These are phyloP conservation scores for Neogale vison DNA, from an alignment of 2,113 vertebrate species.

Conservation along the genomic window DNA sequence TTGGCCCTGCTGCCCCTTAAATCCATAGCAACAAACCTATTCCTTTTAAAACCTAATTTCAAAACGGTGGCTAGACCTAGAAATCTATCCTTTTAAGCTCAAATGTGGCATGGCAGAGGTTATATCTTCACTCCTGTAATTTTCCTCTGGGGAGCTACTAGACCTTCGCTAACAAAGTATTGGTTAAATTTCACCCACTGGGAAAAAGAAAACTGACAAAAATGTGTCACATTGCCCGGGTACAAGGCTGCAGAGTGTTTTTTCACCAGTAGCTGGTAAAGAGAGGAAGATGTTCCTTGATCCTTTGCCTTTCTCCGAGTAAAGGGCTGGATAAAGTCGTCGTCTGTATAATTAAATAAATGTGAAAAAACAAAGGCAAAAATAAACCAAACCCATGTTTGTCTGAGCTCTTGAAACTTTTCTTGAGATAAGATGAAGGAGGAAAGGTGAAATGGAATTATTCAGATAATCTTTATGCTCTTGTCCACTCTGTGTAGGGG, in stretches of 20 bases:
- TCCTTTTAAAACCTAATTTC: conserved; percentile 74
- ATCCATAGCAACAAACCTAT: conserved; percentile 63
- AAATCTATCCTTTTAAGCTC: conserved; percentile 52
- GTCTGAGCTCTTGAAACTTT: not conserved
- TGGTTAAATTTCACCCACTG: conserved; percentile 70
- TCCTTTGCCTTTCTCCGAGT: not conserved
- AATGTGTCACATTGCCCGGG: conserved; percentile 13
- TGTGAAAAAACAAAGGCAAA: not conserved
- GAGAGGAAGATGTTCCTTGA: not conserved
- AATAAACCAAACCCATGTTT: not conserved
- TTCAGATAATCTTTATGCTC: not conserved
- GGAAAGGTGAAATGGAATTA: not conserved
- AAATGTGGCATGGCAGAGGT: not conserved
- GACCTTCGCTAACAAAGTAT: conserved; percentile 58
- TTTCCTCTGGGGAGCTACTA: conserved; percentile 64
- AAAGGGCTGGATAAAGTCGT: not conserved
- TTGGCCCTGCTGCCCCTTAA: conserved; percentile 71
- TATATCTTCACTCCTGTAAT: conserved; percentile 60
- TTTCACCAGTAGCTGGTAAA: not conserved
- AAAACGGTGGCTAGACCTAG: conserved; percentile 47
- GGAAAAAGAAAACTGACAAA: conserved; percentile 66
- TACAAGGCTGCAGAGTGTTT: not conserved
- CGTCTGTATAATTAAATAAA: conserved; percentile 23
- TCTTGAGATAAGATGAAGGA: not conserved
- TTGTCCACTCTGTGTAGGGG: not conserved